Conservation (phyloP, 2,797 vertebrate genomes). For the Buceros bicornis region DNA sequence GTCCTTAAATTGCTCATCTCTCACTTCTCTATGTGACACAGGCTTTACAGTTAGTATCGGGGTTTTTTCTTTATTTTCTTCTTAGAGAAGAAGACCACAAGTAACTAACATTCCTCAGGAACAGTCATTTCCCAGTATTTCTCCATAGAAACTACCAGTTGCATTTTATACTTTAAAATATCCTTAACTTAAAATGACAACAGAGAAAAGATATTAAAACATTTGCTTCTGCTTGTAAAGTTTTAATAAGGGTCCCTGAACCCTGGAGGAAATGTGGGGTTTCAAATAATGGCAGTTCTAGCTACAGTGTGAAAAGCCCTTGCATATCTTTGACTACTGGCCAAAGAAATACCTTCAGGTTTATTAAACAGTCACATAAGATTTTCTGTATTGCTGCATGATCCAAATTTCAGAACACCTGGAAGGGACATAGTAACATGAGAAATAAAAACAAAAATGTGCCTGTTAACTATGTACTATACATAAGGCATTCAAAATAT, state of each 20-base stretch:
- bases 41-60: background rate
- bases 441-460: background rate
- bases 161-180: background rate
- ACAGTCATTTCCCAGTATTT: background rate
- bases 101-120: background rate
- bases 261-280: background rate
- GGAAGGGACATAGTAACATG: background rate
- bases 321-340: background rate
- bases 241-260: background rate
- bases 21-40: background rate
- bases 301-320: background rate
- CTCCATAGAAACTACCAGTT: background rate
- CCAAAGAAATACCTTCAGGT: background rate
- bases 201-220: background rate
- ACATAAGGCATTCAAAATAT: background rate
- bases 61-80: background rate
- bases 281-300: background rate
- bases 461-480: background rate
- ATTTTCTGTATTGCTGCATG: background rate
- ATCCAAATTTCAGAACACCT: background rate
- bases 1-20: background rate
- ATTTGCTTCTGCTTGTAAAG: background rate
- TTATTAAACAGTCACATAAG: background rate
- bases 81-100: background rate
- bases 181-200: background rate